These are phyloP conservation scores for Unio pictorum DNA, from an alignment of 2,888 invertebrate species.

Conservation along the genomic window DNA sequence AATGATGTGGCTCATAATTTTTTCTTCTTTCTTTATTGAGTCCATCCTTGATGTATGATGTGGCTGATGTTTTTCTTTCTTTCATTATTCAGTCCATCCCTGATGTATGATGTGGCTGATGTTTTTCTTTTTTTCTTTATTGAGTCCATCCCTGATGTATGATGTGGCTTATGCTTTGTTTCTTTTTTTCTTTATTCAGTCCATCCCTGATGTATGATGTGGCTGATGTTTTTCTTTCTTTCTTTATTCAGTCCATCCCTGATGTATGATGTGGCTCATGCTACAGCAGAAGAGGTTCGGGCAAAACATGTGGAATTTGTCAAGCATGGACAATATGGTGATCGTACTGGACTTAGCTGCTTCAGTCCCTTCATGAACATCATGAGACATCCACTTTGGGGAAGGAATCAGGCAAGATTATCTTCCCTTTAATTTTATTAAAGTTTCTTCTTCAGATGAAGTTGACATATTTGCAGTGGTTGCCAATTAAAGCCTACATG, in stretches of 20 bases:
- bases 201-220: no score
- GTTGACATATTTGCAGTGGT: no score
- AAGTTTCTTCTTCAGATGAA: background rate
- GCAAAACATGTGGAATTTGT: constrained; percentile 39
- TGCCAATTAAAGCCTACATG: no score
- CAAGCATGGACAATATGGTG: constrained; percentile 25
- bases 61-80: constrained; percentile 19
- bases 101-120: no score
- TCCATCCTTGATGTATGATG: constrained; percentile 27
- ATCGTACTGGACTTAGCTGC: constrained; percentile 60
- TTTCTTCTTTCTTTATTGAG: constrained; percentile 9
- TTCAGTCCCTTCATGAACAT: constrained; percentile 66
- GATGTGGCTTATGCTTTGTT: constrained; percentile 31
- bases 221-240: background rate
- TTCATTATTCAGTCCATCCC: no score
- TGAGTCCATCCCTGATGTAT: constrained; percentile 29
- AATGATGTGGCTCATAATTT: no score
- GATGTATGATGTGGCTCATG: constrained; percentile 34
- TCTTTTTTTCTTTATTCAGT: no score
- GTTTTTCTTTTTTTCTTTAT: background rate
- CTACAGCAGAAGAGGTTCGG: constrained; percentile 36
- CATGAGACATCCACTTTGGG: constrained; percentile 66
- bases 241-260: constrained; percentile 25
- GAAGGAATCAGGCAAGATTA: constrained; percentile 57
- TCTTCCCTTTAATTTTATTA: no score